Evolutionary conservation across 1,140 invertebrate species (phyloP), one percentile per base, ranked within the genome.

Genomic region (Drosophila athabasca): DNA sequence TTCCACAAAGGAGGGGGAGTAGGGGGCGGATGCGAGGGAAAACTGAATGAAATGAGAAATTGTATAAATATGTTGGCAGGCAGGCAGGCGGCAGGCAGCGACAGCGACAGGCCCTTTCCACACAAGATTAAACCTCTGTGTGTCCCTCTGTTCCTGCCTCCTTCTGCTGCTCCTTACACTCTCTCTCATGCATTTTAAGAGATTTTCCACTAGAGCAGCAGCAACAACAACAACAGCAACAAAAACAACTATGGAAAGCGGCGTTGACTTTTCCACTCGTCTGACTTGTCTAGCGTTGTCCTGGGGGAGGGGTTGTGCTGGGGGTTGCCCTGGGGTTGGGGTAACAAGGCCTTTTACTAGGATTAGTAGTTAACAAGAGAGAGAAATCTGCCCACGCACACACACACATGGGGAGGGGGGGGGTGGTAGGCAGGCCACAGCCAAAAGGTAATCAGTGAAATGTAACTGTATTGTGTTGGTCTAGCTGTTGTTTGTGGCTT

Each of bases 361-460:
- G 83, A 87, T 87, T 87, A 87, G 82, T 88, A 87, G 82, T 82
- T 87, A 88, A 87, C 82, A 87, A 87, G 83, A 87, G 82, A 82
- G 83, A 87, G 82, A 79, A 82, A 88, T 88, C 82, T 83, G 79
- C 70, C 82, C 83, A 82, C 83, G 53, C 81, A 50, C 64, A 55
- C 41, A 35, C 17, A 41, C 50, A 22, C 41, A 64, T 15, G 11
- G 19, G 17, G 43, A 17, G 31, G 45, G 19, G 29, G n/a, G n/a
- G n/a, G n/a, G n/a, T n/a, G n/a, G n/a, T n/a, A n/a, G n/a, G n/a
- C 8, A 11, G 48, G 43, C 70, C 77, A 81, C 78, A 85, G 65
- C 82, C 83, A 78, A 89, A 84, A 88, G 84, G 85, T 90, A 90
- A 90, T 90, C 85, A 90, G 78, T 85, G 71, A 90, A 90, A 90